These are phyloP conservation scores for Lacanobia wlatinum DNA, from an alignment of 2,888 invertebrate genomes.

Conservation along the genomic window DNA sequence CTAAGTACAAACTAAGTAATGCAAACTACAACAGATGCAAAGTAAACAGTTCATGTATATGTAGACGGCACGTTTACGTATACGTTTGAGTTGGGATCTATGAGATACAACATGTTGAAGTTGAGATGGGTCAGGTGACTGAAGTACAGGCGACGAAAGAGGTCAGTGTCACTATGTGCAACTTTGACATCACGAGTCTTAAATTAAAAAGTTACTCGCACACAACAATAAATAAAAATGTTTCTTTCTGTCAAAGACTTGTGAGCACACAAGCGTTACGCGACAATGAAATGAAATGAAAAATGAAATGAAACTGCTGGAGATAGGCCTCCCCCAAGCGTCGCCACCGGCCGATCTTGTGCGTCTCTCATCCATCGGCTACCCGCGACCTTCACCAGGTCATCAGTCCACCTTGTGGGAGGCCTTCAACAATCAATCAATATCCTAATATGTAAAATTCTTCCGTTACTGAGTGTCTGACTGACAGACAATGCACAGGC, in stretches of 20 bases:
- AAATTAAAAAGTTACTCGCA: not conserved
- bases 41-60: conserved; percentile 33
- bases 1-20: conserved; percentile 44
- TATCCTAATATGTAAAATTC: no score
- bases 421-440: no score
- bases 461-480: no score
- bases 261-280: not conserved
- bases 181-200: not conserved
- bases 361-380: no score
- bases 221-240: not conserved
- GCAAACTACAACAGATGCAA: conserved; percentile 31
- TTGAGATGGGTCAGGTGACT: conserved; percentile 24
- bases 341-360: no score
- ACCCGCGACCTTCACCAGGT: no score
- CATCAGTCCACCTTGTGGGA: no score
- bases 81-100: conserved; percentile 25
- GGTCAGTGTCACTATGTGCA: not conserved
- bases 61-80: conserved; percentile 16
- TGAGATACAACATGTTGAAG: conserved; percentile 15
- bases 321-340: no score
- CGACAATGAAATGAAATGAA: no score
- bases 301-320: no score
- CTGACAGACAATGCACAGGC: no score
- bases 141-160: not conserved
- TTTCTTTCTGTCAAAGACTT: not conserved